Percentiles rank a stretch among this genome's conserved stretches.
Conservation (phyloP, 2,113 vertebrate species). For the Channa maculata region DNA sequence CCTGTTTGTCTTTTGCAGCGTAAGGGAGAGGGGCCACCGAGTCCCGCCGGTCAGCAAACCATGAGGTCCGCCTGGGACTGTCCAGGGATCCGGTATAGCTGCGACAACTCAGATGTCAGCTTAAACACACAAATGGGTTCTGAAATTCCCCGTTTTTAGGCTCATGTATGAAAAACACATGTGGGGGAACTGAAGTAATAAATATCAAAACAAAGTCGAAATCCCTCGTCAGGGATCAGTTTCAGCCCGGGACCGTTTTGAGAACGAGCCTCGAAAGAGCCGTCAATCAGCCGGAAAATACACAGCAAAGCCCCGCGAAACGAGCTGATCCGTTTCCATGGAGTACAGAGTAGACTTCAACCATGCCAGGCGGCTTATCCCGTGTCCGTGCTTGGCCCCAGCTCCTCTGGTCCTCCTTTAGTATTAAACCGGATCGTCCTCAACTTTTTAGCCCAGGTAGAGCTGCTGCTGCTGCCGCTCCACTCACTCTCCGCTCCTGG, state of each 20-base stretch:
- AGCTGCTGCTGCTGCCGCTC: constrained; percentile 19
- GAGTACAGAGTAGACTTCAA: constrained; percentile 6
- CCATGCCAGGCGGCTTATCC: constrained; percentile 34
- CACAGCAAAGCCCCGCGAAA: constrained; percentile 14
- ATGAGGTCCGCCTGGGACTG: constrained; percentile 5
- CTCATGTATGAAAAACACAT: too few relatives aligned
- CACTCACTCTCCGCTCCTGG: constrained; percentile 6
- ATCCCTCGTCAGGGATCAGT: constrained; percentile 10
- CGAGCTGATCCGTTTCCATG: constrained; percentile 6
- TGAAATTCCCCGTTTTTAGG: too few relatives aligned
- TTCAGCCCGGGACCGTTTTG: not conserved
- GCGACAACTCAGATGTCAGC: too few relatives aligned
- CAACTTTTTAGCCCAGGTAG: constrained; percentile 62
- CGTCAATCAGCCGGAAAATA: constrained; percentile 11
- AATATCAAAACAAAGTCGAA: not conserved
- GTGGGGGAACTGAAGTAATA: too few relatives aligned
- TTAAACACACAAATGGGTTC: too few relatives aligned
- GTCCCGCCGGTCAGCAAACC: constrained; percentile 15
- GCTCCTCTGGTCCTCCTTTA: constrained; percentile 38
- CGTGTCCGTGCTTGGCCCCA: constrained; percentile 18
- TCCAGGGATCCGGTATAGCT: not conserved
- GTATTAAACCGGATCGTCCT: constrained; percentile 33
- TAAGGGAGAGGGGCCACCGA: not conserved
- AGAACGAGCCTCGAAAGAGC: constrained; percentile 1
- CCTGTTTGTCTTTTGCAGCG: not conserved